Percentiles rank a stretch among this genome's conserved stretches.
Conservation (phyloP, 2,113 vertebrate genomes). For the Connochaetes taurinus region DNA sequence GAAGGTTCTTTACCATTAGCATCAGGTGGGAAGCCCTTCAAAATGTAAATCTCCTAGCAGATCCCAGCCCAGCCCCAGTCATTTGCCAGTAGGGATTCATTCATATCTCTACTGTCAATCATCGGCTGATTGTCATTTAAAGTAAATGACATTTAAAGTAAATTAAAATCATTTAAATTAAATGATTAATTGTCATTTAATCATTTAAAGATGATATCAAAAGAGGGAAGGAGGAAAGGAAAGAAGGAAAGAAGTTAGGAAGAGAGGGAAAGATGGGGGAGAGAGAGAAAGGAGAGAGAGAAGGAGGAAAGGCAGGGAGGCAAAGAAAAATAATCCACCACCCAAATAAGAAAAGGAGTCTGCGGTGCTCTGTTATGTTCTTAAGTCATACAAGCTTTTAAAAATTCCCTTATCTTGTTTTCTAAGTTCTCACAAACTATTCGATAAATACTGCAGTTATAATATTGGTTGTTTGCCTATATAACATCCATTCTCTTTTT, state of each 20-base stretch:
- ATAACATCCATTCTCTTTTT: neutral
- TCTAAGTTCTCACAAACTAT: neutral
- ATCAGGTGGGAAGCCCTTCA: neutral
- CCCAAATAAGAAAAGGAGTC: neutral
- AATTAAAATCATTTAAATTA: too few relatives aligned
- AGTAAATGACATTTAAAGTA: too few relatives aligned
- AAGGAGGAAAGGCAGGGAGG: neutral
- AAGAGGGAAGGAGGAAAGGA: neutral
- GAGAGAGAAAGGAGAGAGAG: too few relatives aligned
- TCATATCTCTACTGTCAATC: neutral
- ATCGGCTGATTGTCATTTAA: neutral
- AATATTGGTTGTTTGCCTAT: neutral
- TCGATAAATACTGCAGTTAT: neutral
- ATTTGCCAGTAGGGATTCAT: neutral
- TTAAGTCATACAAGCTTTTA: neutral
- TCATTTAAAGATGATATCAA: neutral
- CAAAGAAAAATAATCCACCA: neutral
- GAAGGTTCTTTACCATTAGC: neutral
- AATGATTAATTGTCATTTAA: too few relatives aligned
- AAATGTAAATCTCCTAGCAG: neutral
- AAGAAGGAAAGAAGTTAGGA: too few relatives aligned
- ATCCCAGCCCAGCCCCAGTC: neutral
- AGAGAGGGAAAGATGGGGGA: too few relatives aligned
- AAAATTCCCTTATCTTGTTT: neutral
- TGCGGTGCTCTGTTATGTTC: neutral